A percentile compares a stretch with the other conserved stretches of the same genome.
Evolutionary conservation across 2,113 vertebrate species (phyloP).

Genomic region (Geothlypis trichas): DNA sequence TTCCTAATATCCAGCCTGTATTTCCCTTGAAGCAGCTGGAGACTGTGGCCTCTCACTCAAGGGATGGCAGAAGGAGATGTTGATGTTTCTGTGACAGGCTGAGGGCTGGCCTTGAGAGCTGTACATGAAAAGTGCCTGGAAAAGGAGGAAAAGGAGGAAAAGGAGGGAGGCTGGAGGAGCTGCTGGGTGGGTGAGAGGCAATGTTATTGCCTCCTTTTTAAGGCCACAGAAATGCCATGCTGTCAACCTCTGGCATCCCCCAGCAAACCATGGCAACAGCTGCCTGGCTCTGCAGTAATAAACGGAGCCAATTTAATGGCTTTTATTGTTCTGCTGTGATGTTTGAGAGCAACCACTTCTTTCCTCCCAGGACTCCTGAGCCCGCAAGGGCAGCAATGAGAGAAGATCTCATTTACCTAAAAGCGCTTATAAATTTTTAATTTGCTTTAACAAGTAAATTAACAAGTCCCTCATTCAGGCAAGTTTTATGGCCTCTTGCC

Average conservation of each 20-base stretch:
- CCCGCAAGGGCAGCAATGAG: constrained; percentile 91
- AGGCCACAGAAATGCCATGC: constrained; percentile 75
- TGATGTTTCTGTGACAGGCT: not conserved
- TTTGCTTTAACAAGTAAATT: constrained; percentile 99
- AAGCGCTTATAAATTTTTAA: constrained; percentile 99
- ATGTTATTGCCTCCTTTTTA: not conserved
- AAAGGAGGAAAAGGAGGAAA: not conserved
- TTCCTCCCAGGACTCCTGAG: constrained; percentile 86
- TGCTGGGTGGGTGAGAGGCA: not conserved
- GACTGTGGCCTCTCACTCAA: too few species aligned
- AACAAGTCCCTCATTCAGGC: constrained; percentile 99
- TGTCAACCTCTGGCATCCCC: constrained; percentile 83
- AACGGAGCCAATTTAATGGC: constrained; percentile 93
- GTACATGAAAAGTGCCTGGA: fast-evolving
- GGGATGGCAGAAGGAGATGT: not conserved
- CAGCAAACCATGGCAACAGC: constrained; percentile 91
- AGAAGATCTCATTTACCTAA: constrained; percentile 99
- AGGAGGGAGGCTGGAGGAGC: not conserved
- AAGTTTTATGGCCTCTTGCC: constrained; percentile 98
- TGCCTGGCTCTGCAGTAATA: constrained; percentile 86
- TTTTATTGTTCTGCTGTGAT: constrained; percentile 97
- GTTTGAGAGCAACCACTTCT: constrained; percentile 87
- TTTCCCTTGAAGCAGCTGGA: too few species aligned
- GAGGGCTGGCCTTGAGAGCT: not conserved
- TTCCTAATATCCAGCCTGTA: too few species aligned